Conservation (phyloP, 1,140 invertebrate species). For the Macrostomum lignano region DNA sequence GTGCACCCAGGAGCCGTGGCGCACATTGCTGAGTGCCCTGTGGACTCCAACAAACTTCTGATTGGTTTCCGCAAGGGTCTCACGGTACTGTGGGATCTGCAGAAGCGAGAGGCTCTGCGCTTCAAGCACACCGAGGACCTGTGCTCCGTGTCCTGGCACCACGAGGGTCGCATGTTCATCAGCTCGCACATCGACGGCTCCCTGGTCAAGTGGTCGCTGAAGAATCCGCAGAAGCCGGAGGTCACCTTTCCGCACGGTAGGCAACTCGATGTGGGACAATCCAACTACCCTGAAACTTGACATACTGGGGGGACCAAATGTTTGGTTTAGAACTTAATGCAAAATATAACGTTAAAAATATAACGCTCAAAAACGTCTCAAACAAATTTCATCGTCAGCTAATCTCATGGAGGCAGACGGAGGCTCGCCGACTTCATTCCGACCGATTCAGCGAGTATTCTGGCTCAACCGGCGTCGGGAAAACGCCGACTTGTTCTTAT, state of each 20-base stretch:
- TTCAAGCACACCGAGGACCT: slow-evolving; percentile 33
- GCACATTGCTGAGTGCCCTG: slow-evolving; percentile 72
- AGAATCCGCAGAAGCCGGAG: slow-evolving; percentile 42
- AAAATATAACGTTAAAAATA: no score
- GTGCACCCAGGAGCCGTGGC: slow-evolving; percentile 75
- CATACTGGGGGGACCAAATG: background rate
- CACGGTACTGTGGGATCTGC: slow-evolving; percentile 78
- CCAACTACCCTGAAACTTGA: background rate
- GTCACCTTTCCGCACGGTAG: slow-evolving; percentile 65
- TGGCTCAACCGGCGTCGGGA: no score
- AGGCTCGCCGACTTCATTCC: no score
- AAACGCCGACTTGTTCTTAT: no score
- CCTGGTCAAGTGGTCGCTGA: slow-evolving; percentile 58
- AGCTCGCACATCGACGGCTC: slow-evolving; percentile 76
- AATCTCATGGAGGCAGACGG: no score
- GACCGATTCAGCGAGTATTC: no score
- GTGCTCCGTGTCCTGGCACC: slow-evolving; percentile 66
- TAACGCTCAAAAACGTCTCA: no score
- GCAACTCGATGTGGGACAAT: no score
- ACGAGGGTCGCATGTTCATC: slow-evolving; percentile 92
- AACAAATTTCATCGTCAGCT: no score
- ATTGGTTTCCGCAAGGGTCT: slow-evolving; percentile 80
- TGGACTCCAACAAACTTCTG: slow-evolving; percentile 75
- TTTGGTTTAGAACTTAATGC: no score
- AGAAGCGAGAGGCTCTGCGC: slow-evolving; percentile 21